Percentiles rank a stretch among this genome's conserved stretches.
Evolutionary conservation across 2,888 invertebrate species (phyloP).

Genomic region (Apotomis capreana): DNA sequence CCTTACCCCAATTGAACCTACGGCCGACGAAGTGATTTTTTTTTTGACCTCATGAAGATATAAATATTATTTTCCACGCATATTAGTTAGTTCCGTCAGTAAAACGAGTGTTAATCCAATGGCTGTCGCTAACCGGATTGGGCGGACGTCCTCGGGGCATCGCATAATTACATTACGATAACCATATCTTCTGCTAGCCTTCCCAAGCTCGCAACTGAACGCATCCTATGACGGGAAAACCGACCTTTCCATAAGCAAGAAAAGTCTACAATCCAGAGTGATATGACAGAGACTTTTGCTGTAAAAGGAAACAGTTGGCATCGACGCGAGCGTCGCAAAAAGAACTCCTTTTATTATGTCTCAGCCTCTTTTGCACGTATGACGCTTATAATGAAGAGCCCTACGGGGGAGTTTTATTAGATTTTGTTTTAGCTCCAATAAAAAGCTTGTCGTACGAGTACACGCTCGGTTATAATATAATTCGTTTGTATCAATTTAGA

Average conservation of each 20-base stretch:
- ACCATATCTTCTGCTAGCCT: conserved; percentile 30
- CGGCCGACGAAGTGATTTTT: no score
- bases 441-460: conserved; percentile 28
- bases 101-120: conserved; percentile 38
- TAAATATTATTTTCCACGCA: conserved; percentile 3
- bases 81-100: conserved; percentile 14
- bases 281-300: background rate
- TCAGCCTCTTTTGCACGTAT: conserved; percentile 41
- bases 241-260: background rate
- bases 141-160: conserved; percentile 23
- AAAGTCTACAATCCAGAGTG: conserved; percentile 6
- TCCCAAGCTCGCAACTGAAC: conserved; percentile 2
- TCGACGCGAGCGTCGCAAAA: conserved; percentile 36
- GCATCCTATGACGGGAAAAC: background rate
- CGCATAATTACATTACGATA: conserved; percentile 42
- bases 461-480: conserved; percentile 28
- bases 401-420: conserved; percentile 40
- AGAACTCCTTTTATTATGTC: conserved; percentile 41
- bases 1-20: no score
- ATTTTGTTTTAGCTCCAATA: conserved; percentile 41
- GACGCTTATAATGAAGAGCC: conserved; percentile 39
- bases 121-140: conserved; percentile 19
- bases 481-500: conserved; percentile 28
- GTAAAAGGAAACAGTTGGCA: background rate
- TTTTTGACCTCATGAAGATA: background rate